phyloP scores from a whole-genome alignment of 1,140 invertebrate species.

The Agraylea sexmaculata region DNA sequence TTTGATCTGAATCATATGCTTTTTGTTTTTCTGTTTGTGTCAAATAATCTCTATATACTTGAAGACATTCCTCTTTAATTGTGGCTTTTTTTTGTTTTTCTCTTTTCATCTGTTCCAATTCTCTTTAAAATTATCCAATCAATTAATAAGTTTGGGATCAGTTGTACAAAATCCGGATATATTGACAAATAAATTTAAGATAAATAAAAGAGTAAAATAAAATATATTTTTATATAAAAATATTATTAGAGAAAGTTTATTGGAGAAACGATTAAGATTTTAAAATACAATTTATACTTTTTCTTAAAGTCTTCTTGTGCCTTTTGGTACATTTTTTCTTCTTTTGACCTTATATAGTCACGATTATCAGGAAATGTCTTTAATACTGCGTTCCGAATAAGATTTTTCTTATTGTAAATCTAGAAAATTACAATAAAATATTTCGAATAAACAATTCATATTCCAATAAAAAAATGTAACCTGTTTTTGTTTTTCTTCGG shows the following conservation, averaged over 20 bases:
- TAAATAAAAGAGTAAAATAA: too few species aligned
- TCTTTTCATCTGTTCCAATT: background rate
- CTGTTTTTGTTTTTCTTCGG: constrained; percentile 13
- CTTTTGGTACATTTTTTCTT: constrained; percentile 16
- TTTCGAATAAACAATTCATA: background rate
- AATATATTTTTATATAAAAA: too few species aligned
- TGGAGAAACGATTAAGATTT: too few species aligned
- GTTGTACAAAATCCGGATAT: too few species aligned
- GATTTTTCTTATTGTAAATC: constrained; percentile 9
- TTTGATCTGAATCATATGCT: too few species aligned
- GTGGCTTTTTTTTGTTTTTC: background rate
- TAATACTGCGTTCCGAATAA: constrained; percentile 3
- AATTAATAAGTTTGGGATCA: too few species aligned
- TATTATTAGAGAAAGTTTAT: too few species aligned
- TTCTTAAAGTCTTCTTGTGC: constrained; percentile 15
- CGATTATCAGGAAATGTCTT: background rate
- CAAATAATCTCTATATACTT: constrained; percentile 5
- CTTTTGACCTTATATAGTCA: constrained; percentile 14
- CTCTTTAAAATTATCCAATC: too few species aligned
- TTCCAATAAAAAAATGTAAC: constrained; percentile 3
- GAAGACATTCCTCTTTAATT: constrained; percentile 1
- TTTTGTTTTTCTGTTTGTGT: background rate
- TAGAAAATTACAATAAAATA: background rate
- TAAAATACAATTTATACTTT: constrained; percentile 16
- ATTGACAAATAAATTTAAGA: too few species aligned